Base-by-base conservation (phyloP, 2,888 invertebrate genomes). In the Blomia tropicalis region DNA sequence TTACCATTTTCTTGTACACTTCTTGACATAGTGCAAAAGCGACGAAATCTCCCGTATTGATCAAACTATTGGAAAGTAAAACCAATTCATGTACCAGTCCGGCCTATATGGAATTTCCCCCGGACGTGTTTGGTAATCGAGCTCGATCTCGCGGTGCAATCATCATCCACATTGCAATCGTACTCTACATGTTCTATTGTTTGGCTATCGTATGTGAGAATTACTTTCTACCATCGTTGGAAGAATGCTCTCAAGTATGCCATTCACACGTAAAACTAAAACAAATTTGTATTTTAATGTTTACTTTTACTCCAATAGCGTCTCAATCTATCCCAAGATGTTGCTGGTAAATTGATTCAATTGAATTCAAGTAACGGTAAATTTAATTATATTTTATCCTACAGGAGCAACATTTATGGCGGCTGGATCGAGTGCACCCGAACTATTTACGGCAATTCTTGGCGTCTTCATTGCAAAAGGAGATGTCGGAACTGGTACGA, bases 401-500 rank as follows among this genome's bases (percentile, higher is more conserved):
- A n/a, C 11, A 62, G 54, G 56, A 2, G 70, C 70, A 4, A 70
- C 70, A 17, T 69, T 70, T 32, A 70, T 70, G 70, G 70, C 69
- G 1, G 70, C 70, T 19, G 70, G 70, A n/a, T 68, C 68, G 5
- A 69, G 69, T 3, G 70, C 70, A 7, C 70, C 70, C 2, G 70
- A 70, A 60, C 61, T 70, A 17, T 70, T 70, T 53, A 70, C 70
- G 7, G 69, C 70, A 2, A 70, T 69, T 22, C 54, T 70, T 44
- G 70, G 70, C 30, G 70, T 70, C 7, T 66, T 70, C 36, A 67
- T 70, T 1, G 70, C 70, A 4, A 70, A 70, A 67, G 70, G 70
- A 25, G 70, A 70, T 62, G 70, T 70, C 11, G 70, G 70, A 2
- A 69, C 70, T 0, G 70, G 70, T 19, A 71, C 70, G 2, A 71